Evolutionary conservation across 1,140 invertebrate genomes (phyloP), one percentile per base, ranked within the genome.

Genomic region (Solen grandis): DNA sequence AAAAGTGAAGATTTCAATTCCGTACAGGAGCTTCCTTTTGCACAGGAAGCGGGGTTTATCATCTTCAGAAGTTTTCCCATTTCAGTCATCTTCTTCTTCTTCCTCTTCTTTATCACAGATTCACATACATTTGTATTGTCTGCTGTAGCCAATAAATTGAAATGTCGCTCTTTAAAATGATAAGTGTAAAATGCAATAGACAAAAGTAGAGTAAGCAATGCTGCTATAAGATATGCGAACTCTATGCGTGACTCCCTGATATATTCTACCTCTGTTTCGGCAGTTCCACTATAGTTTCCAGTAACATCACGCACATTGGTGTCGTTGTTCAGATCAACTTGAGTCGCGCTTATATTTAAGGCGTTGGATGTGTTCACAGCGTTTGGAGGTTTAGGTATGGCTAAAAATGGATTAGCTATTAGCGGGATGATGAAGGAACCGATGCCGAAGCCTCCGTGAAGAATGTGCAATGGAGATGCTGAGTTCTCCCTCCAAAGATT

Each of bases 381-480:
- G 13, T 36, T 36, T 0, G n/a, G 41, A 8, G 70, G 77, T 46
- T 60, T 75, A 2, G 68, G 78, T 4, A 81, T 68, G 31, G 81
- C 84, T 4, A 88, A 59, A 57, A 88, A 88, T 0, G 86, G 86
- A 5, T 85, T 83, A 2, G 85, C 85, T 27, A 88, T 84, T 29
- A 85, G 81, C n/a, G 87, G 87, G 38, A 84, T 84, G 50, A 88
- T 84, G 16, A 88, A 84, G 2, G 86, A 84, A 4, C 87, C 87
- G n/a, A 87, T 81, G 16, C 87, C 87, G 62, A 84, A 88, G n/a
- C 86, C 87, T 46, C 86, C 81, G 57, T 88, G 87, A 16, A 88
- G 82, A 13, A 81, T 54, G 36, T 87, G 86, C 16, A 88, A 35
- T 13, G 87, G 87, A 8, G 76, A 81, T 0, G 86, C 52, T 0